Evolutionary conservation across 2,888 invertebrate genomes (phyloP).

Genomic region (Andrena flavipes): DNA sequence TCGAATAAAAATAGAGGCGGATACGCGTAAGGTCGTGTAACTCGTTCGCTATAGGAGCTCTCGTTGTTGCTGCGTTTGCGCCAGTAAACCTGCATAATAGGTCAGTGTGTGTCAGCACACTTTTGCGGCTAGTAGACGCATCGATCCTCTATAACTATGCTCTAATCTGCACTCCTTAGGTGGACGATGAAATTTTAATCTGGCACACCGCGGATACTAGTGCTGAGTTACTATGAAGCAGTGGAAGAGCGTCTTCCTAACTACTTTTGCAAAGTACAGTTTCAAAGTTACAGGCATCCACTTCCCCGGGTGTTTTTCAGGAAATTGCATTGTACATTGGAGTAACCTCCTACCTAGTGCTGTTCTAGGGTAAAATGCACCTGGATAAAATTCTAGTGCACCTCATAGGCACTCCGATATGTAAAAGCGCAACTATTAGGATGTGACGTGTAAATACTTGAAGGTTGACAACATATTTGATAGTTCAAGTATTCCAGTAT

Average conservation of each 20-base stretch:
- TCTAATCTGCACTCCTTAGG: slow-evolving; percentile 11
- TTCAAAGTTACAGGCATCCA: slow-evolving; percentile 12
- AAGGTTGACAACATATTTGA: too few species aligned
- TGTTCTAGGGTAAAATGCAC: too few species aligned
- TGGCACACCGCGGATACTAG: not conserved
- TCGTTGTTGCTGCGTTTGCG: slow-evolving; percentile 9
- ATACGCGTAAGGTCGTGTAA: slow-evolving; percentile 38
- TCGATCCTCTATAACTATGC: slow-evolving; percentile 35
- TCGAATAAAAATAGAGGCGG: slow-evolving; percentile 27
- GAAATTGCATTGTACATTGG: not conserved
- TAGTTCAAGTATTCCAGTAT: too few species aligned
- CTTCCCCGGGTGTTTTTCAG: not conserved
- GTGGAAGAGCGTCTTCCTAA: slow-evolving; percentile 12
- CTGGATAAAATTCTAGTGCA: too few species aligned
- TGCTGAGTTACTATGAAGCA: slow-evolving; percentile 12
- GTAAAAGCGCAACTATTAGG: too few species aligned
- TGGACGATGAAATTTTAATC: slow-evolving; percentile 42
- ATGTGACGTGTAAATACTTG: too few species aligned
- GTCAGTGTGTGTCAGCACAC: slow-evolving; percentile 27
- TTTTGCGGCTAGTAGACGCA: slow-evolving; percentile 44
- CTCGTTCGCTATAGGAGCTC: slow-evolving; percentile 7
- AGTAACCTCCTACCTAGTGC: not conserved
- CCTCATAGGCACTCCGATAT: too few species aligned
- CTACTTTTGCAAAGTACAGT: not conserved
- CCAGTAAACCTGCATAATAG: slow-evolving; percentile 15